Evolutionary conservation across 2,113 vertebrate genomes (phyloP).

Genomic region (Danio rerio): GRCz12tu NC_133186.1:25582001-25582500

Average conservation of each 20-base stretch:
- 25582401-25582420: neutral
- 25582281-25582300: conserved; percentile 23
- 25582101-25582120: conserved; percentile 33
- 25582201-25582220: neutral
- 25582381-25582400: neutral
- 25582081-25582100: conserved; percentile 12
- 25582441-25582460: too few relatives aligned
- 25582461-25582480: too few relatives aligned
- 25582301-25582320: neutral
- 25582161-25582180: neutral
- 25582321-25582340: neutral
- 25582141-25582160: neutral
- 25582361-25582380: neutral
- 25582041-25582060: neutral
- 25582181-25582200: conserved; percentile 18
- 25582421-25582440: neutral
- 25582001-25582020: neutral
- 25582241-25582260: neutral
- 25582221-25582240: neutral
- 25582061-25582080: neutral
- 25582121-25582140: conserved; percentile 1
- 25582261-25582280: conserved; percentile 11
- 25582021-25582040: neutral
- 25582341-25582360: neutral
- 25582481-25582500: too few relatives aligned